Evolutionary conservation across 2,797 vertebrate species (phyloP).

Genomic region (Platyrinchus mystaceus): DNA sequence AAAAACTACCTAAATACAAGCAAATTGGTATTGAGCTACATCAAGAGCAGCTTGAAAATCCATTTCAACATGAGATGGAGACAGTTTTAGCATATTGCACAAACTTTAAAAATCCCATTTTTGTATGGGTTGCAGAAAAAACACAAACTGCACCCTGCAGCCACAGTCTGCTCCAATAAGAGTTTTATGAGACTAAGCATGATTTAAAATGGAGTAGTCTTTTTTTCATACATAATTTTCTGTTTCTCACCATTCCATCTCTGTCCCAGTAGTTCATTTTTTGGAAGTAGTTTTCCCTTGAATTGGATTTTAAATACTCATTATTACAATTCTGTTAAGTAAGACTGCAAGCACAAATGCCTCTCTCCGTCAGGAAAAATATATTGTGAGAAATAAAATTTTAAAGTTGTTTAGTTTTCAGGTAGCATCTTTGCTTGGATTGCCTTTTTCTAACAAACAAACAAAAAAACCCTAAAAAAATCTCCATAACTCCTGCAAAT

Average conservation of each 20-base stretch:
- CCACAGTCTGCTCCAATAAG: slow-evolving; percentile 48
- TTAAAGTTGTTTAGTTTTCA: not conserved
- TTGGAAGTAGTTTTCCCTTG: not conserved
- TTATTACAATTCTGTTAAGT: not conserved
- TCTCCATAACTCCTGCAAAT: not conserved
- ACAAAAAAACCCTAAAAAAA: not conserved
- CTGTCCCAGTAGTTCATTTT: slow-evolving; percentile 25
- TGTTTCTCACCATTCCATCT: not conserved
- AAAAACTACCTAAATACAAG: not conserved
- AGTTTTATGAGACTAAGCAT: slow-evolving; percentile 55
- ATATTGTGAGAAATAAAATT: not conserved
- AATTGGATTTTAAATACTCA: slow-evolving; percentile 1
- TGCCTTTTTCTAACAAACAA: not conserved
- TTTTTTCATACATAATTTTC: not conserved
- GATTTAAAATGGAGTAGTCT: slow-evolving; percentile 44
- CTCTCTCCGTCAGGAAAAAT: not conserved
- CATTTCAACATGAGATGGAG: not conserved
- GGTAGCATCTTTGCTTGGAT: not conserved
- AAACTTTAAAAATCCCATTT: slow-evolving; percentile 38
- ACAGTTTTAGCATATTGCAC: slow-evolving; percentile 35
- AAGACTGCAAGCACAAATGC: not conserved
- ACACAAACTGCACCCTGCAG: slow-evolving; percentile 34
- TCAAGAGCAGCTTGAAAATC: not conserved
- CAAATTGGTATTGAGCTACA: not conserved
- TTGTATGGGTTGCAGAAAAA: slow-evolving; percentile 4